Evolutionary conservation across 30 jellyfish, hydroid and myxozoan genomes (phyloP).

Genomic region (Cassiopea xamachana): DNA sequence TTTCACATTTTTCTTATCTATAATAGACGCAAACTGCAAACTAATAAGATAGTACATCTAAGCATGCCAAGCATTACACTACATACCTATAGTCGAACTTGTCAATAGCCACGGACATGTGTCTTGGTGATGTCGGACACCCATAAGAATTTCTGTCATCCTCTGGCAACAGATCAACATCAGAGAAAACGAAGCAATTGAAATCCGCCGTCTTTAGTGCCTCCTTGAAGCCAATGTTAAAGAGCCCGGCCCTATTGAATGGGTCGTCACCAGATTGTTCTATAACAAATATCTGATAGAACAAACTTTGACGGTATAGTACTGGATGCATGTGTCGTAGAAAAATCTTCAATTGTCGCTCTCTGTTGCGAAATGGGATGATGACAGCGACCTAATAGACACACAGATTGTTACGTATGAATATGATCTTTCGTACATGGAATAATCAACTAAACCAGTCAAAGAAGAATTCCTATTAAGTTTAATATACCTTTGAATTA

Average conservation of each 20-base stretch:
- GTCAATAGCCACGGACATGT: constrained; percentile 95
- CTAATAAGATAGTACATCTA: not conserved
- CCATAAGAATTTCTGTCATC: constrained; percentile 93
- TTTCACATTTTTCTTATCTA: too few species aligned
- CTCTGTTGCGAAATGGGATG: constrained; percentile 91
- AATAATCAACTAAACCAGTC: too few species aligned
- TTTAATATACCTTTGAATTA: too few species aligned
- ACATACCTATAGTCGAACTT: constrained; percentile 86
- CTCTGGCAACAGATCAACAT: constrained; percentile 98
- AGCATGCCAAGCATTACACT: not conserved
- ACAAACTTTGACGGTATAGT: constrained; percentile 73
- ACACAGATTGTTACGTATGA: too few species aligned
- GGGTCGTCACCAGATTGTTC: constrained; percentile 91
- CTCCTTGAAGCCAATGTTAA: constrained; percentile 92
- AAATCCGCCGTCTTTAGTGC: constrained; percentile 81
- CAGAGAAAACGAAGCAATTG: constrained; percentile 90
- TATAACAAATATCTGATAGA: constrained; percentile 83
- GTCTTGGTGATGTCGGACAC: constrained; percentile 97
- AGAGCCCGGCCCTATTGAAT: constrained; percentile 96
- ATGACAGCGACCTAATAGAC: constrained; percentile 88
- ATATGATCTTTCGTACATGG: too few species aligned
- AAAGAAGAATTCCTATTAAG: too few species aligned
- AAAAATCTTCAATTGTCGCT: constrained; percentile 78
- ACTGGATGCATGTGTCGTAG: constrained; percentile 89
- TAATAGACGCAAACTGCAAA: too few species aligned